Percentiles rank a stretch among this genome's conserved stretches.
Conservation (phyloP, 92 coral and sea anemone genomes). For the Virgularia gustaviana region DNA sequence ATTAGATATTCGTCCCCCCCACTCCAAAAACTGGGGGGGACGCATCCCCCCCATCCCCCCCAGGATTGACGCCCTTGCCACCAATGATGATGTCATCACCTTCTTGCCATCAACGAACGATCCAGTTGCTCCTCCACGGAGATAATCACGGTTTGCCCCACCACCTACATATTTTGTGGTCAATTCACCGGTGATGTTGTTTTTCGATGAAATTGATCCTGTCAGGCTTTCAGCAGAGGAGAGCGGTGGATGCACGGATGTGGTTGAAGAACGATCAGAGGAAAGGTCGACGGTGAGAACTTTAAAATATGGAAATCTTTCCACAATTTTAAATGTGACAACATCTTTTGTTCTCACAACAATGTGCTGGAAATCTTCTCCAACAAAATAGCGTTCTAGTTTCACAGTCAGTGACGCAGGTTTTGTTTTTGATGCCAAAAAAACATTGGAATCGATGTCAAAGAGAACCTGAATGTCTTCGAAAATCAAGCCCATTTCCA, state of each 20-base stretch:
- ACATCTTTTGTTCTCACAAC: neutral
- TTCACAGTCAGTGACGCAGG: neutral
- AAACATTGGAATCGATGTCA: neutral
- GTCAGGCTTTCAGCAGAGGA: conserved; percentile 24
- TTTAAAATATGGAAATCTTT: conserved; percentile 25
- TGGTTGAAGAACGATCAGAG: conserved; percentile 1
- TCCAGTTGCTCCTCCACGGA: conserved; percentile 34
- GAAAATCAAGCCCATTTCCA: conserved; percentile 17
- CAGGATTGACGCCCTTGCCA: conserved; percentile 43
- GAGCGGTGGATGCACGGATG: neutral
- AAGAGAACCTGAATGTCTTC: neutral
- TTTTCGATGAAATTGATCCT: conserved; percentile 25
- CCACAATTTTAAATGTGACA: conserved; percentile 23
- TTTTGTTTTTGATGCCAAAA: neutral
- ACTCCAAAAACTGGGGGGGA: too few species aligned
- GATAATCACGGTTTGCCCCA: conserved; percentile 8
- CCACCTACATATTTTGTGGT: conserved; percentile 30
- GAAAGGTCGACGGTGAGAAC: conserved; percentile 30
- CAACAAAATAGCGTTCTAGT: neutral
- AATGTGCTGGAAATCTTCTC: neutral
- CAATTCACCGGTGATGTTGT: conserved; percentile 20
- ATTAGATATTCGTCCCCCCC: too few species aligned
- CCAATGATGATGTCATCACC: conserved; percentile 25
- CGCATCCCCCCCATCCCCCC: too few species aligned
- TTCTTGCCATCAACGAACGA: conserved; percentile 34